phyloP scores from a whole-genome alignment of 1,140 invertebrate species.

The Camponotus vicinus region DNA sequence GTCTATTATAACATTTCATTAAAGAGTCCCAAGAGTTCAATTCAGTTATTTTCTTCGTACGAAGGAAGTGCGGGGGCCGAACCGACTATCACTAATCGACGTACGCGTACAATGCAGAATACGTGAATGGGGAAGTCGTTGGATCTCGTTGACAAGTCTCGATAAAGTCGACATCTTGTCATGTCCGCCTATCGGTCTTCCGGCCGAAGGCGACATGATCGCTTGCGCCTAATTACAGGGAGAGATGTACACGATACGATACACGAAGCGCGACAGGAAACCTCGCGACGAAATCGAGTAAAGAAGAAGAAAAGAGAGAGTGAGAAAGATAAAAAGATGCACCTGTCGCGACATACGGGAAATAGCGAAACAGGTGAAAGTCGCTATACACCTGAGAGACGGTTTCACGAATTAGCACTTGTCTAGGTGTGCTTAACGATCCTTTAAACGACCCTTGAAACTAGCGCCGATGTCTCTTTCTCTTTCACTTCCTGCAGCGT shows the following conservation, averaged over 20 bases:
- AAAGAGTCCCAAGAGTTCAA: conserved; percentile 9
- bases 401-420: conserved; percentile 81
- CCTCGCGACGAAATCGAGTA: conserved; percentile 49
- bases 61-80: conserved; percentile 5
- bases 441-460: conserved; percentile 59
- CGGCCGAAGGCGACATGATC: conserved; percentile 28
- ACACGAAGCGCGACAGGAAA: conserved; percentile 14
- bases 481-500: conserved; percentile 2
- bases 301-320: background rate
- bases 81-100: conserved; percentile 27
- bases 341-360: conserved; percentile 84
- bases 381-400: conserved; percentile 74
- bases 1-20: conserved; percentile 34
- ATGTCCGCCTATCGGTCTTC: conserved; percentile 26
- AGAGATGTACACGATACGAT: conserved; percentile 32
- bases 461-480: conserved; percentile 2
- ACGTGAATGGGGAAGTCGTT: conserved; percentile 53
- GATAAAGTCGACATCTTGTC: conserved; percentile 34
- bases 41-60: conserved; percentile 27
- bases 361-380: conserved; percentile 85
- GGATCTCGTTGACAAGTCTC: conserved; percentile 17
- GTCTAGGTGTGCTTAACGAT: conserved; percentile 57
- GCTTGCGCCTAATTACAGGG: conserved; percentile 41
- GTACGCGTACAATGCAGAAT: background rate
- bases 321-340: conserved; percentile 64